Base-by-base conservation (phyloP, 1,140 invertebrate species). In the Triops cancriformis region DNA sequence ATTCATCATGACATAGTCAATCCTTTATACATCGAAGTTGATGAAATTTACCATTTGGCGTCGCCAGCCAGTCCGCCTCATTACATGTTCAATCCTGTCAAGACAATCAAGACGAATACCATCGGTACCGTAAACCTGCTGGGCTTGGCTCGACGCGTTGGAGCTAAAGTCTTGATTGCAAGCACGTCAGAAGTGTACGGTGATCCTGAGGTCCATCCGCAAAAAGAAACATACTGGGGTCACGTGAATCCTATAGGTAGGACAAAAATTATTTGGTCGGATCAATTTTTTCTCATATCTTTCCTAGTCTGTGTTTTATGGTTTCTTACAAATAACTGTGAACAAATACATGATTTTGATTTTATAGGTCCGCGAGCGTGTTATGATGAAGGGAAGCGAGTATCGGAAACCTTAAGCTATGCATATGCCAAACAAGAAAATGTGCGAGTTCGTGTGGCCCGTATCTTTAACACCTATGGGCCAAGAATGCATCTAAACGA, bases 391-490 rank as follows among this genome's bases (percentile, higher is more conserved):
- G 97, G 96, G 1, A 99, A 99, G 86, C 87, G 98, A 76, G 95
- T 98, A 5, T 94, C 98, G 0, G 98, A 99, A 86, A 95, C 97
- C 0, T 87, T 99, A 41, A 95, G 94, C 80, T 98, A 98, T 85
- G 96, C 98, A 0, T 99, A 99, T 85, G 91, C 93, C 31, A 97
- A 97, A 83, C 96, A 99, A 85, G 97, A 99, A 84, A 93, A 94
- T 73, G 93, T 99, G 10, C 89, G 94, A 76, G 95, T 99, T 5
- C 87, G 97, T 79, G 96, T 99, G 28, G 98, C 98, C 0, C 88
- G 98, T 80, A 99, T 99, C 80, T 99, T 99, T 83, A 99, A 99
- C 84, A 99, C 98, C 0, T 99, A 97, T 85, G 98, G 98, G n/a
- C 98, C 98, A 0, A 86, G 98, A 83, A 99, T 99, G 98, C 97